Conservation (phyloP, 2,888 invertebrate genomes). For the Pyralis farinalis region DNA sequence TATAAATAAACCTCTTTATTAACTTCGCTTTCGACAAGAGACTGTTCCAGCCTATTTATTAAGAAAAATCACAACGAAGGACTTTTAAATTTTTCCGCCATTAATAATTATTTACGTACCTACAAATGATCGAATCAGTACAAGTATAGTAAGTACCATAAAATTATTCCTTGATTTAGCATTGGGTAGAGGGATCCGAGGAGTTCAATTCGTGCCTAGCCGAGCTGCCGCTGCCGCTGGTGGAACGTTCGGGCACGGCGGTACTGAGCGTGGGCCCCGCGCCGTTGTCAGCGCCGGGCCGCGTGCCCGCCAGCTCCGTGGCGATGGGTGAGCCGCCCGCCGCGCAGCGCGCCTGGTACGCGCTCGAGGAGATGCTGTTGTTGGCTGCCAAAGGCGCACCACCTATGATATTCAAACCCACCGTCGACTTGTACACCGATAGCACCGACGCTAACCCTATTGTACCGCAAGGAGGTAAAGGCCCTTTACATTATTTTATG, state of each 20-base stretch:
- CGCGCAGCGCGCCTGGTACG: conserved; percentile 80
- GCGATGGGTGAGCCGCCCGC: conserved; percentile 37
- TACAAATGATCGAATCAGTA: too few relatives aligned
- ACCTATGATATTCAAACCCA: conserved; percentile 90
- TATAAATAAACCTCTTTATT: too few relatives aligned
- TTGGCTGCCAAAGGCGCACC: conserved; percentile 85
- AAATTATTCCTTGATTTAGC: conserved; percentile 40
- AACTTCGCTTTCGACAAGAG: too few relatives aligned
- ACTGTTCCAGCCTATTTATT: too few relatives aligned
- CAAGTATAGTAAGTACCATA: too few relatives aligned
- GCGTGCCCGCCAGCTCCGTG: conserved; percentile 76
- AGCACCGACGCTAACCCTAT: conserved; percentile 85
- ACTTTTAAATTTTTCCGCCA: too few relatives aligned
- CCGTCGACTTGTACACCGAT: conserved; percentile 86
- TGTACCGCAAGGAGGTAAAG: conserved; percentile 86
- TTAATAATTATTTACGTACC: too few relatives aligned
- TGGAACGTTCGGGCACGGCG: conserved; percentile 85
- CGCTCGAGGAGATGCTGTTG: conserved; percentile 89
- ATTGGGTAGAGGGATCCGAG: conserved; percentile 66
- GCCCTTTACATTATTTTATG: too few relatives aligned
- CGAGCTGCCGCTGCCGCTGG: conserved; percentile 87
- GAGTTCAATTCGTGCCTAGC: conserved; percentile 70
- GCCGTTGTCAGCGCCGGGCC: conserved; percentile 78
- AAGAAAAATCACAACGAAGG: too few relatives aligned
- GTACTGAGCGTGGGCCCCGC: conserved; percentile 84